Conservation (phyloP, 2,888 invertebrate genomes). For the Hartigia nigra region DNA sequence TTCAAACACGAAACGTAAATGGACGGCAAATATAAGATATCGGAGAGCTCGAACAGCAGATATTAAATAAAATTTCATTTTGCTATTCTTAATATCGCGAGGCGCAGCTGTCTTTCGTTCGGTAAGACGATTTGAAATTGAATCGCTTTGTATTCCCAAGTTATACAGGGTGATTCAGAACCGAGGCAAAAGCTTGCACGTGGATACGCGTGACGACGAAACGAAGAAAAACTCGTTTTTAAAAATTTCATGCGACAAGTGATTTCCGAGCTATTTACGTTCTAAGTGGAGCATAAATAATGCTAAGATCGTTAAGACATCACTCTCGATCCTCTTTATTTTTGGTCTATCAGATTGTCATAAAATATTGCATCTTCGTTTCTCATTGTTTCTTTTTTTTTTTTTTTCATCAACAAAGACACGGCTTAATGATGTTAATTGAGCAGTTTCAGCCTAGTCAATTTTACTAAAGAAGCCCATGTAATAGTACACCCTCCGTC, state of each 20-base stretch:
- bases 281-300: too few species aligned
- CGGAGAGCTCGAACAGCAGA: neutral
- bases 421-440: neutral
- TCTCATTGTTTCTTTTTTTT: too few species aligned
- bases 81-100: neutral
- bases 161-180: too few species aligned
- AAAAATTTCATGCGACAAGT: too few species aligned
- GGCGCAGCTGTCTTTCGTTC: neutral
- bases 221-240: too few species aligned
- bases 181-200: too few species aligned
- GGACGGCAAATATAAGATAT: neutral
- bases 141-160: neutral
- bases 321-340: too few species aligned
- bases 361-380: too few species aligned
- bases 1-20: neutral
- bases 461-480: neutral
- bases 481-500: neutral
- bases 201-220: too few species aligned
- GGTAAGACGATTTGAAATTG: neutral
- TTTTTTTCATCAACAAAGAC: neutral
- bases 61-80: neutral
- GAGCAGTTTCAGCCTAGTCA: neutral
- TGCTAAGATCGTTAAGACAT: too few species aligned
- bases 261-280: too few species aligned
- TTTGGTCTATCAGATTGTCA: too few species aligned